Evolutionary conservation across 2,113 vertebrate species (phyloP).

Genomic region (Dendropsophus ebraccatus): DNA sequence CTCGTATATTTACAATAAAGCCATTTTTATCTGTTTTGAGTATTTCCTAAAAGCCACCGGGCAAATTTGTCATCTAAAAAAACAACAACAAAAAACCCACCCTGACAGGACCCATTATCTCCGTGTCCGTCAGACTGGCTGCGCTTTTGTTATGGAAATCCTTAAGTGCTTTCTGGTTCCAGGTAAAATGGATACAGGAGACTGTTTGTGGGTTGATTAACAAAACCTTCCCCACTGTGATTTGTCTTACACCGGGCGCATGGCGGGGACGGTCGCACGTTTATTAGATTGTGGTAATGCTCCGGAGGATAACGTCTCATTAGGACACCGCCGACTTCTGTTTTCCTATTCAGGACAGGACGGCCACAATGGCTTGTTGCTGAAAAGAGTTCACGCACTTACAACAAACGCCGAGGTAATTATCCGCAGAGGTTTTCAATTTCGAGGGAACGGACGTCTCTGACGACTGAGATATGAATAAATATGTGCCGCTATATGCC

Average conservation of each 20-base stretch:
- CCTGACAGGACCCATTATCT: slow-evolving; percentile 37
- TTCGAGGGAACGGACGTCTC: background rate
- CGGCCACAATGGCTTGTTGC: background rate
- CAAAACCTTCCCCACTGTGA: slow-evolving; percentile 38
- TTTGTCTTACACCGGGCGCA: slow-evolving; percentile 14
- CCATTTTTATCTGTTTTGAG: background rate
- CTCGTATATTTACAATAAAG: slow-evolving; percentile 3
- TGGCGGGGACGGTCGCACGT: background rate
- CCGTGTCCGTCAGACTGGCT: background rate
- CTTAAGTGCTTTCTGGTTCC: slow-evolving; percentile 35
- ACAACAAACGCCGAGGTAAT: background rate
- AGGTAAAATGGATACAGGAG: slow-evolving; percentile 31
- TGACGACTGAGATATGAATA: background rate
- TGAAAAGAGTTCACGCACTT: slow-evolving; percentile 18
- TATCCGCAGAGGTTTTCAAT: slow-evolving; percentile 1
- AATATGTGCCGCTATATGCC: background rate
- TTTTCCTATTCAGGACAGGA: slow-evolving; percentile 10
- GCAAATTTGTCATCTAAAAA: background rate
- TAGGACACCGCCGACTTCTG: background rate
- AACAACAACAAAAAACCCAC: too few relatives aligned
- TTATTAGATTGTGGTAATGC: slow-evolving; percentile 10
- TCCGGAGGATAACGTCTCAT: slow-evolving; percentile 38
- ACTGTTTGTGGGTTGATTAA: slow-evolving; percentile 40
- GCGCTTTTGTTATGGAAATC: slow-evolving; percentile 45
- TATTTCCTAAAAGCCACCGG: background rate